These are phyloP conservation scores for Tetropium fuscum DNA, from an alignment of 2,888 invertebrate species.

Conservation along the genomic window DNA sequence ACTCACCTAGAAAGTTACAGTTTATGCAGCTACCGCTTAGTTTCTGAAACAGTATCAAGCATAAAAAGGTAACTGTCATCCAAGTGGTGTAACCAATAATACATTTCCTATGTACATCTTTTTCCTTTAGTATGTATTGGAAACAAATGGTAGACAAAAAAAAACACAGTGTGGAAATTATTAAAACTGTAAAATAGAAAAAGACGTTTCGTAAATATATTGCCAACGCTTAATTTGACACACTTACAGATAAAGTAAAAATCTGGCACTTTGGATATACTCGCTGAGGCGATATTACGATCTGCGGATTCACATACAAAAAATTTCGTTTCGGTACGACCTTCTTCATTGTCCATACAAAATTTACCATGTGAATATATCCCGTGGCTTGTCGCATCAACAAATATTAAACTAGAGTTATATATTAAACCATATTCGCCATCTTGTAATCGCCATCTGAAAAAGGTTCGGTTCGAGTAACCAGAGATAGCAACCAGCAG, in stretches of 20 bases:
- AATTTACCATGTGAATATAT: conserved; percentile 47
- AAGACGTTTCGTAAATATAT: too few species aligned
- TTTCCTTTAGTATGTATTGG: conserved; percentile 40
- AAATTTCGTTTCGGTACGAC: conserved; percentile 2
- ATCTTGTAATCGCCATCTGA: too few species aligned
- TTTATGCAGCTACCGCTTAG: conserved; percentile 46
- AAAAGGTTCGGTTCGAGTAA: too few species aligned
- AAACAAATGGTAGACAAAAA: conserved; percentile 44
- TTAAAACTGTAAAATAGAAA: conserved; percentile 49
- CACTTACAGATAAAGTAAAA: conserved; percentile 40
- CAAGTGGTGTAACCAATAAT: conserved; percentile 51
- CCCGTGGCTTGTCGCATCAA: conserved; percentile 12
- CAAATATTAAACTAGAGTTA: conserved; percentile 33
- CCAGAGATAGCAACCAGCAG: too few species aligned
- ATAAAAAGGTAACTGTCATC: conserved; percentile 55
- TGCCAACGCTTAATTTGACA: not conserved
- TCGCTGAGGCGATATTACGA: not conserved
- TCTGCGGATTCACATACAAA: not conserved
- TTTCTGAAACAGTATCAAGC: conserved; percentile 51
- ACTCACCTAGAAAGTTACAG: conserved; percentile 55
- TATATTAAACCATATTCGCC: conserved; percentile 39
- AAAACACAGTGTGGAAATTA: conserved; percentile 50
- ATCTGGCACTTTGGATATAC: conserved; percentile 32
- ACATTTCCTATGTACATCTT: conserved; percentile 53
- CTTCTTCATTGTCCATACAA: conserved; percentile 48